Percentiles rank a stretch among this genome's conserved stretches.
These are phyloP conservation scores for Drosophila kurseongensis DNA, from an alignment of 1,140 invertebrate genomes.

Conservation along the genomic window DNA sequence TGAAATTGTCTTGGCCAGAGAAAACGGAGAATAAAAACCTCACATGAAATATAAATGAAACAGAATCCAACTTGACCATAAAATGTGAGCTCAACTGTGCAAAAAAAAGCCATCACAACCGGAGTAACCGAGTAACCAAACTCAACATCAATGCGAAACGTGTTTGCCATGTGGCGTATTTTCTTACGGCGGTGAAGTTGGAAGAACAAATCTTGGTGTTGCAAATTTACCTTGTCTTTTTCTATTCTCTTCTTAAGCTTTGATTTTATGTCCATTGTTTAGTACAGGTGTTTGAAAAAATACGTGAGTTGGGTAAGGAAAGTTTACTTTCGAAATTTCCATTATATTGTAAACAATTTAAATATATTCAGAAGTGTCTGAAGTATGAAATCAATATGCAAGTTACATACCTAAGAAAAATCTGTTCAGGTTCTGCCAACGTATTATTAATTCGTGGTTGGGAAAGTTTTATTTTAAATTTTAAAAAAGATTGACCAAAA, in stretches of 20 bases:
- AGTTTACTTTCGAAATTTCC: neutral
- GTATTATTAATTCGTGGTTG: neutral
- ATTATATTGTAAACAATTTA: neutral
- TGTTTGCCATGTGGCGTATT: constrained; percentile 56
- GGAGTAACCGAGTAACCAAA: constrained; percentile 26
- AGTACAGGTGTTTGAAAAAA: constrained; percentile 32
- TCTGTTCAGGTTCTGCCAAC: neutral
- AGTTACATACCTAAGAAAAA: neutral
- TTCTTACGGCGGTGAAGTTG: constrained; percentile 3
- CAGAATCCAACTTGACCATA: constrained; percentile 62
- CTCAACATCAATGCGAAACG: constrained; percentile 59
- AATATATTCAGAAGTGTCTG: neutral
- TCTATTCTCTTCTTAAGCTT: constrained; percentile 9
- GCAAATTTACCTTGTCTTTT: neutral
- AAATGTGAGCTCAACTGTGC: constrained; percentile 54
- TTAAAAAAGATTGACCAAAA: too few species aligned
- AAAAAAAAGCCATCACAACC: constrained; percentile 23
- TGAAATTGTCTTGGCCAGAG: constrained; percentile 33
- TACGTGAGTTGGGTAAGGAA: constrained; percentile 28
- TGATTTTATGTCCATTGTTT: constrained; percentile 62
- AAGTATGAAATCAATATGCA: neutral
- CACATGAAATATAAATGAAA: constrained; percentile 72
- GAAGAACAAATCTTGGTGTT: constrained; percentile 12
- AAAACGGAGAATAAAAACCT: constrained; percentile 21
- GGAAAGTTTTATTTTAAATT: too few species aligned